A percentile compares a stretch with the other conserved stretches of the same genome.
phyloP scores from a whole-genome alignment of 2,113 vertebrate genomes.

The Pica pica region DNA sequence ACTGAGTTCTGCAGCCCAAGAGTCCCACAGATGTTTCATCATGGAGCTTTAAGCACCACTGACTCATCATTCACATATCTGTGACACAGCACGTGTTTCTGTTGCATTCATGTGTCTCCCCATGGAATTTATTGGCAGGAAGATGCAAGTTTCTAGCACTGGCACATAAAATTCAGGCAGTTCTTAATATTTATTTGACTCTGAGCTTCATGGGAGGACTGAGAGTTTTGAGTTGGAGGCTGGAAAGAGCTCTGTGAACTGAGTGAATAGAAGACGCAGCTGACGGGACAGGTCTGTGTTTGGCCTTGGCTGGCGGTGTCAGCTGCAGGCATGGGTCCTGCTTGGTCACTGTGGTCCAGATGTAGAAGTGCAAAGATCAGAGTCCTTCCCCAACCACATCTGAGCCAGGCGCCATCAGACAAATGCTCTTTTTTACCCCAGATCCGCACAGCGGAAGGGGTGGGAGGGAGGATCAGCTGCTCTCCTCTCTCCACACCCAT shows the following conservation, averaged over 20 bases:
- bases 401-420: accelerated
- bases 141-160: background rate
- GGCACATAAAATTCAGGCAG: background rate
- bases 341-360: background rate
- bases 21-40: background rate
- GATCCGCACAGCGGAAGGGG: accelerated
- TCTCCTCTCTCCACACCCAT: background rate
- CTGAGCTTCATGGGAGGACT: background rate
- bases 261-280: background rate
- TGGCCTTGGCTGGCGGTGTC: background rate
- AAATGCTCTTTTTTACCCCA: background rate
- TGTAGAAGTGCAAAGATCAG: background rate
- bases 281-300: background rate
- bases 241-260: background rate
- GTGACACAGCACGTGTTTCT: background rate
- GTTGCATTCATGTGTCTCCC: accelerated
- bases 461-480: background rate
- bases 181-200: background rate
- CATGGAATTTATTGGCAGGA: accelerated
- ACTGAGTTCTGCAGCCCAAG: background rate
- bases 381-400: accelerated
- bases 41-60: accelerated
- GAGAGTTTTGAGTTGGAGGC: background rate
- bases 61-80: background rate
- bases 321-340: accelerated